Percentiles rank a stretch among this genome's conserved stretches.
Evolutionary conservation across 2,113 vertebrate genomes (phyloP).

Genomic region (Poeciliopsis occidentalis): DNA sequence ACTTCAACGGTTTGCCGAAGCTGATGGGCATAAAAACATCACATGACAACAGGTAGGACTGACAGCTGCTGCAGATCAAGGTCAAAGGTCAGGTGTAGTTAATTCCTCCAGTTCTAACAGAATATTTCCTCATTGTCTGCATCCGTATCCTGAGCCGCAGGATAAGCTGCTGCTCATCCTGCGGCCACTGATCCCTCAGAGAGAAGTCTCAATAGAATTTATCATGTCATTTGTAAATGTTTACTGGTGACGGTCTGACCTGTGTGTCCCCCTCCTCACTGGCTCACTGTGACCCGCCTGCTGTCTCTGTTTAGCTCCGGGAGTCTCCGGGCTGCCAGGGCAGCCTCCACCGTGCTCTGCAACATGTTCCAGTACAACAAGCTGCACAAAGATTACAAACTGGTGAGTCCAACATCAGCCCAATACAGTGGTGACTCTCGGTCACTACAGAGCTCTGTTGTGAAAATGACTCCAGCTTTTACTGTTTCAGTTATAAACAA

Average conservation of each 20-base stretch:
- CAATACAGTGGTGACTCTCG: no score
- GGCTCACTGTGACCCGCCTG: conserved; percentile 5
- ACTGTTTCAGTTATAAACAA: neutral
- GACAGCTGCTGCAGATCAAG: neutral
- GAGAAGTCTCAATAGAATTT: conserved; percentile 6
- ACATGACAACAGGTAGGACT: conserved; percentile 85
- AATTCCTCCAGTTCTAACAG: neutral
- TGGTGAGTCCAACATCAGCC: conserved; percentile 85
- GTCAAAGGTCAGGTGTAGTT: neutral
- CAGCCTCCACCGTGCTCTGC: conserved; percentile 89
- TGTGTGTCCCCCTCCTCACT: conserved; percentile 1
- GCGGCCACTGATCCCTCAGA: neutral
- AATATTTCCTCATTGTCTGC: neutral
- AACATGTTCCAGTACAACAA: conserved; percentile 98
- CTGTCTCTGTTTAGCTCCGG: conserved; percentile 78
- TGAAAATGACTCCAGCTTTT: neutral
- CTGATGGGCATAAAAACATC: conserved; percentile 91
- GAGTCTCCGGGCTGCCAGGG: conserved; percentile 88
- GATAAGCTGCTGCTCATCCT: no score
- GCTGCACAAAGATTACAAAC: conserved; percentile 93
- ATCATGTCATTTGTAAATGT: conserved; percentile 1
- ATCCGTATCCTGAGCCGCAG: conserved; percentile 1
- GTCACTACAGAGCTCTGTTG: neutral
- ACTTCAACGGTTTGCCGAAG: no score
- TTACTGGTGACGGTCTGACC: neutral